These are phyloP conservation scores for Maylandia zebra DNA, from an alignment of 2,113 vertebrate species.

Conservation along the genomic window DNA sequence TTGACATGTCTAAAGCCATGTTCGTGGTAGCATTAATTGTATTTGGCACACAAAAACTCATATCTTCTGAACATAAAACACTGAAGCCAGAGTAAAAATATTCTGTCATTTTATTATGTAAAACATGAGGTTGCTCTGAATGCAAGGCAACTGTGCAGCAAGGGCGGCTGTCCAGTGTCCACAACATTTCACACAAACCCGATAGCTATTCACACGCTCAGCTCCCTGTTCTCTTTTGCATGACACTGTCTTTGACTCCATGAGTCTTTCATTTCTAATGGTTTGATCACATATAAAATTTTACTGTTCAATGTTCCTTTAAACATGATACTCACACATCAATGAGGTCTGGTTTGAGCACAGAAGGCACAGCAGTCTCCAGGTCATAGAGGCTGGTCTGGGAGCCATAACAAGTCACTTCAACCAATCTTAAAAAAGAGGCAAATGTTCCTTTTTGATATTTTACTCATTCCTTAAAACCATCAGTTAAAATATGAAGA, in stretches of 20 bases:
- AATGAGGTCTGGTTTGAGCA: slow-evolving; percentile 93
- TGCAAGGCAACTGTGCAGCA: neutral
- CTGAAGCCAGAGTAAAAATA: neutral
- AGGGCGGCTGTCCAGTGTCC: neutral
- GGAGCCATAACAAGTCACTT: slow-evolving; percentile 92
- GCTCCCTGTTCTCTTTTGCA: neutral
- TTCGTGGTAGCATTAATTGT: neutral
- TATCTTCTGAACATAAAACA: neutral
- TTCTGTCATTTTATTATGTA: neutral
- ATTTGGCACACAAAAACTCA: neutral
- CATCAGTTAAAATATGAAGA: neutral
- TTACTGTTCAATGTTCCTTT: neutral
- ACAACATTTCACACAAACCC: neutral
- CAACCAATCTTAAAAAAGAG: slow-evolving; percentile 78
- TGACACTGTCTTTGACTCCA: neutral
- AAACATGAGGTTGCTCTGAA: neutral
- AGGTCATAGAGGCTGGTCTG: slow-evolving; percentile 94
- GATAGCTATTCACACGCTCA: neutral
- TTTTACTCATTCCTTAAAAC: neutral
- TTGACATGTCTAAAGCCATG: neutral
- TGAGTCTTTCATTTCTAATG: neutral
- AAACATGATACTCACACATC: slow-evolving; percentile 86
- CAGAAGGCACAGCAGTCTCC: slow-evolving; percentile 94
- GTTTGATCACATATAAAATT: neutral
- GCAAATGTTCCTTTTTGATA: neutral